These are phyloP conservation scores for Oxyruncus cristatus DNA, from an alignment of 2,113 vertebrate species.

Conservation along the genomic window DNA sequence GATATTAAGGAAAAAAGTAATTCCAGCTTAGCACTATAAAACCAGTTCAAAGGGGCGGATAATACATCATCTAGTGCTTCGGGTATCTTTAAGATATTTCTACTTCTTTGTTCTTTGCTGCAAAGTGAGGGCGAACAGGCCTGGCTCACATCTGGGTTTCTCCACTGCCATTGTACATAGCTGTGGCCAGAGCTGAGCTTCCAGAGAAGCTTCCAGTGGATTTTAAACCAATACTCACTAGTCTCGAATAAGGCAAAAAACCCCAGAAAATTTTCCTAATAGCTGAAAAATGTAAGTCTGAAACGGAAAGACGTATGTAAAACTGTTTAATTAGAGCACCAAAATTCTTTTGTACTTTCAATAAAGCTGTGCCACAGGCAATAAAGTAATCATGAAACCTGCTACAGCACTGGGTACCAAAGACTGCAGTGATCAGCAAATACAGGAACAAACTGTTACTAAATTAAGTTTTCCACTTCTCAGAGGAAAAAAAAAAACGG, in stretches of 20 bases:
- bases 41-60: neutral
- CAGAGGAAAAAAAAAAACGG: neutral
- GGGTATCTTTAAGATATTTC: neutral
- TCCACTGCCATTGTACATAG: neutral
- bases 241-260: neutral
- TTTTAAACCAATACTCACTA: neutral
- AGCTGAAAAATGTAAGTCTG: neutral
- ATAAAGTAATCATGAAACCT: neutral
- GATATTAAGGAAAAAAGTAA: neutral
- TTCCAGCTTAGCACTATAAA: neutral
- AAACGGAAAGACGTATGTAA: neutral
- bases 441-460: neutral
- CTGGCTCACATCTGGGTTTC: neutral
- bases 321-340: neutral
- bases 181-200: neutral
- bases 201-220: neutral
- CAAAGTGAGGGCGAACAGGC: neutral
- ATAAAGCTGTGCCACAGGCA: neutral
- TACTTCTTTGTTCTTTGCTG: neutral
- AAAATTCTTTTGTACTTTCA: neutral
- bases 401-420: neutral
- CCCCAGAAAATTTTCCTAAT: neutral
- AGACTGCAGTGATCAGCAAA: neutral
- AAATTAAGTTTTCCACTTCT: neutral
- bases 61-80: rapidly evolving